Conservation (phyloP, 37 sponge, comb jelly and placozoan species). For the Spongia lamella region DNA sequence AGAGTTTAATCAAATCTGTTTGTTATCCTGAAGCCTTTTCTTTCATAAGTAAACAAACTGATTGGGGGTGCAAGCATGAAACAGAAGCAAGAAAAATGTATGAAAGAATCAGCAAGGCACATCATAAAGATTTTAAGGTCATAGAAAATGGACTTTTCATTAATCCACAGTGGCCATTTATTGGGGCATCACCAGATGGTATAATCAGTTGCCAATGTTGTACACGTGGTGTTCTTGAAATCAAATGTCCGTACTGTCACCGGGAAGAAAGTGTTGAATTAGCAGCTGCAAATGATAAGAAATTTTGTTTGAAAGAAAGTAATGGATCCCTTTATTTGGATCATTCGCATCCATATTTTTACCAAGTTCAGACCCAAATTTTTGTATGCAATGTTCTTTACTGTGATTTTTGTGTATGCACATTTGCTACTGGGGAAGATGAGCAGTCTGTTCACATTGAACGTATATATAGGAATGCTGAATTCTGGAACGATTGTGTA, state of each 20-base stretch:
- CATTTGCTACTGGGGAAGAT: conserved; percentile 21
- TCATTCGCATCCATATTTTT: conserved; percentile 26
- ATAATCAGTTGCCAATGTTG: conserved; percentile 45
- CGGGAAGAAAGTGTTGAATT: no score
- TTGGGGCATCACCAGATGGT: no score
- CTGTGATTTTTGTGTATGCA: conserved; percentile 58
- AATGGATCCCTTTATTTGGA: background rate
- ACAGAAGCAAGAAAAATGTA: background rate
- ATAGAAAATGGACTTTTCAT: conserved; percentile 20
- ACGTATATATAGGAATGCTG: conserved; percentile 22
- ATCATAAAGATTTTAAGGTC: conserved; percentile 7
- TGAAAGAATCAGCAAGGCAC: background rate
- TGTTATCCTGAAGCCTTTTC: background rate
- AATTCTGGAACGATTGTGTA: conserved; percentile 11
- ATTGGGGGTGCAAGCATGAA: conserved; percentile 16
- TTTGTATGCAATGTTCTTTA: conserved; percentile 26
- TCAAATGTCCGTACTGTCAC: no score
- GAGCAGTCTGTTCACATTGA: conserved; percentile 29
- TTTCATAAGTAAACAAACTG: background rate
- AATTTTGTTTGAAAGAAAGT: background rate
- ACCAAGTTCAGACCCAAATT: conserved; percentile 48
- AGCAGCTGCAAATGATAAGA: background rate
- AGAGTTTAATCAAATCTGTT: no score
- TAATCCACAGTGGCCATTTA: conserved; percentile 46
- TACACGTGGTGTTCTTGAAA: conserved; percentile 45